Evolutionary conservation across 2,888 invertebrate species (phyloP).

Genomic region (Nudaria mundana): DNA sequence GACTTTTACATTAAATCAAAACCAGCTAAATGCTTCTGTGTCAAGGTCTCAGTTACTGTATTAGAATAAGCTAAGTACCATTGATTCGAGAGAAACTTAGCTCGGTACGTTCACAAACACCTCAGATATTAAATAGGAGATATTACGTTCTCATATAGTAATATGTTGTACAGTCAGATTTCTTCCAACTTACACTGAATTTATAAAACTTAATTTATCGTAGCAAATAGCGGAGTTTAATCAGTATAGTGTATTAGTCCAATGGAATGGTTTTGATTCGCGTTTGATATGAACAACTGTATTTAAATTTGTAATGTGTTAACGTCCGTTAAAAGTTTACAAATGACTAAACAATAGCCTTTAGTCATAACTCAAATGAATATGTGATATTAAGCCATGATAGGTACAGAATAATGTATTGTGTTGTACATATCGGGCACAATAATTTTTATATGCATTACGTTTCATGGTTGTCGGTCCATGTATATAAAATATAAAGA

Average conservation of each 20-base stretch:
- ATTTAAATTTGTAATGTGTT: slow-evolving; percentile 11
- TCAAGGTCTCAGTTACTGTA: too few species aligned
- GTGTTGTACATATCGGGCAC: slow-evolving; percentile 37
- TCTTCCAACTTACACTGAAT: slow-evolving; percentile 22
- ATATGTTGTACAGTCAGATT: slow-evolving; percentile 18
- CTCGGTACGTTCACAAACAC: too few species aligned
- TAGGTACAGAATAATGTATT: slow-evolving; percentile 26
- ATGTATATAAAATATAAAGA: slow-evolving; percentile 68
- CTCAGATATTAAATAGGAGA: slow-evolving; percentile 23
- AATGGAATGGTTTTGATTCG: slow-evolving; percentile 17
- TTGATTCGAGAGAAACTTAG: too few species aligned
- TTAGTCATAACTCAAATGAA: slow-evolving; percentile 44
- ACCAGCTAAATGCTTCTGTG: too few species aligned
- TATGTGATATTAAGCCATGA: slow-evolving; percentile 52
- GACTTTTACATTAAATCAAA: too few species aligned
- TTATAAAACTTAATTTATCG: slow-evolving; percentile 27
- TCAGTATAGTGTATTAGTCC: slow-evolving; percentile 1
- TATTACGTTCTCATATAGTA: slow-evolving; percentile 16
- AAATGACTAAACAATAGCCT: slow-evolving; percentile 41
- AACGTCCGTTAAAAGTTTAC: slow-evolving; percentile 43
- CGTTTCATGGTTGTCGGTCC: slow-evolving; percentile 45
- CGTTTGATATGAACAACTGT: slow-evolving; percentile 16
- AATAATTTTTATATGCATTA: slow-evolving; percentile 23
- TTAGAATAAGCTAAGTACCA: too few species aligned
- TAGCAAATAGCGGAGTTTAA: slow-evolving; percentile 18